Conservation (phyloP, 2,797 vertebrate genomes). For the Eulemur albifrons region DNA sequence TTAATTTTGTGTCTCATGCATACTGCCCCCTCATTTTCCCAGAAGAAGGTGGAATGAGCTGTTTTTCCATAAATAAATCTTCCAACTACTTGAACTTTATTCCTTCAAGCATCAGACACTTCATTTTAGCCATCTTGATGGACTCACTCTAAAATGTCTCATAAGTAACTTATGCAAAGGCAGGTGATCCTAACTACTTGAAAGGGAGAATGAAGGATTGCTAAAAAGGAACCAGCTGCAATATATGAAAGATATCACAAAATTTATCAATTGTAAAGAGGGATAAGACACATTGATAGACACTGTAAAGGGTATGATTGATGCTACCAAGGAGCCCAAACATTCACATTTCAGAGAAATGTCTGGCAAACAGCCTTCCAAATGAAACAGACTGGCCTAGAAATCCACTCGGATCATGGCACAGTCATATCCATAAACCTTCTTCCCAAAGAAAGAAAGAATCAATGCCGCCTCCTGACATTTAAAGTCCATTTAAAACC, state of each 20-base stretch:
- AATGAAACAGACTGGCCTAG: background rate
- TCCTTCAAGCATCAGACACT: background rate
- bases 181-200: constrained; percentile 16
- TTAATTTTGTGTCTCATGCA: constrained; percentile 33
- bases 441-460: background rate
- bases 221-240: constrained; percentile 33
- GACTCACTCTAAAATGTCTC: constrained; percentile 23
- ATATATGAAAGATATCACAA: background rate
- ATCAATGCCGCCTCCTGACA: constrained; percentile 11
- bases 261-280: background rate
- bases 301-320: background rate
- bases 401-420: background rate
- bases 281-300: background rate
- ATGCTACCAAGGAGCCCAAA: background rate
- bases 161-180: background rate
- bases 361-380: background rate
- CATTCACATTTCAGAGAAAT: constrained; percentile 51
- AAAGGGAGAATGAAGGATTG: background rate
- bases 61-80: background rate
- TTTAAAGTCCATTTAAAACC: background rate
- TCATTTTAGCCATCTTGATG: constrained; percentile 2
- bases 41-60: background rate
- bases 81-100: background rate
- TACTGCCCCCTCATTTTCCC: background rate
- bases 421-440: background rate